Base-by-base conservation (phyloP, 2,888 invertebrate species). In the Hypselothyrea guttata region DNA sequence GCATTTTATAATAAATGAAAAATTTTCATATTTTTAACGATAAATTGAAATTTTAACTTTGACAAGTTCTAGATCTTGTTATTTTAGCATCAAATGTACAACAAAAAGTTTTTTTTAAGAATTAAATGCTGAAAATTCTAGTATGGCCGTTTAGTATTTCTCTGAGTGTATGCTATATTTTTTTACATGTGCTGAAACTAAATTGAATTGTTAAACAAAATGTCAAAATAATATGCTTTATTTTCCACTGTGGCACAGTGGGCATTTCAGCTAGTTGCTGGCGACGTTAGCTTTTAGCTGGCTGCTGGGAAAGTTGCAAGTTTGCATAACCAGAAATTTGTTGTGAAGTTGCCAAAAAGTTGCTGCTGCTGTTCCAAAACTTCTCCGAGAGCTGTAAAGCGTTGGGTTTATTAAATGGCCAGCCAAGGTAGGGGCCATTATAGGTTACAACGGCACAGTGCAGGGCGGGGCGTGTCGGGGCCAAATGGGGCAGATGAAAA, bases 261-360 rank as follows among this genome's bases (percentile, higher is more conserved):
- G 28, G 38, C 12, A 30, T 30, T 12, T 38, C 54, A 38, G 34
- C 42, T 22, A 22, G 22, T 22, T 54, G 42, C 22, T 41, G 13
- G 40, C 28, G 41, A 33, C n/a, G 33, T 31, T 37, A 9, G 8
- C 8, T 45, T 28, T 18, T 31, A 13, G 28, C 41, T 28, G 47
- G 38, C 47, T 54, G 18, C 18, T 54, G 48, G 38, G 38, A 61
- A 70, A 70, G 69, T 70, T 71, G 69, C 69, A 71, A 70, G 69
- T 70, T 70, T 70, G 69, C 69, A 70, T 70, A 72, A 71, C 72
- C 69, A 67, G 61, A 70, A 70, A 71, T 70, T n/a, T 70, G 72
- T 70, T 70, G 69, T 70, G 71, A 70, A 70, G 56, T 70, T 70
- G 72, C 72, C 72, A 71, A 70, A 68, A 70, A 70, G 69, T 70